Evolutionary conservation across 2,113 vertebrate genomes (phyloP).

Genomic region (Esox niger): DNA sequence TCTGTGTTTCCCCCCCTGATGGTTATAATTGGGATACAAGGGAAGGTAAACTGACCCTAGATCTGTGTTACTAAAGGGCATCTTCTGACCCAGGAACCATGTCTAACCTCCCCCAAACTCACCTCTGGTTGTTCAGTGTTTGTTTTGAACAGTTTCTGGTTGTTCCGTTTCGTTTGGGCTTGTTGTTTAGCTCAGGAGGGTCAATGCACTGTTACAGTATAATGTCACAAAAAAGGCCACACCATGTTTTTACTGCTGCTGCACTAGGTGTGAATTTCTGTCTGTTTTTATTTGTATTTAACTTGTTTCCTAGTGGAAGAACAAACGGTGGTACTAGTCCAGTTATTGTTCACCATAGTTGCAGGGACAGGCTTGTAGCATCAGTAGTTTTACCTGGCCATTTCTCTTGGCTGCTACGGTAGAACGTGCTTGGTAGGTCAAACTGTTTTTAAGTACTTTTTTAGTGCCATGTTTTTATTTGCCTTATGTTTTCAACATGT

Average conservation of each 20-base stretch:
- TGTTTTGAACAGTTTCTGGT: slow-evolving; percentile 64
- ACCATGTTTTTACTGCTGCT: slow-evolving; percentile 87
- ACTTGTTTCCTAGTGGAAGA: slow-evolving; percentile 32
- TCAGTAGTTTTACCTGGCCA: slow-evolving; percentile 77
- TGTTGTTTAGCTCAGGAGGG: slow-evolving; percentile 82
- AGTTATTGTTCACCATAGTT: slow-evolving; percentile 54
- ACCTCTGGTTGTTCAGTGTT: slow-evolving; percentile 67
- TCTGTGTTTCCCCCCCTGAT: no score
- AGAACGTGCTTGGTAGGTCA: slow-evolving; percentile 59
- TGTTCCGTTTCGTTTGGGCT: not conserved
- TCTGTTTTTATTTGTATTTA: slow-evolving; percentile 44
- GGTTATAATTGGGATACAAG: no score
- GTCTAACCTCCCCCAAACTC: slow-evolving; percentile 46
- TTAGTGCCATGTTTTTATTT: slow-evolving; percentile 57
- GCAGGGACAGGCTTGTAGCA: slow-evolving; percentile 70
- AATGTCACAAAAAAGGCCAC: slow-evolving; percentile 76
- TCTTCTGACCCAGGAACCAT: slow-evolving; percentile 34
- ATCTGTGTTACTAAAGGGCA: slow-evolving; percentile 49
- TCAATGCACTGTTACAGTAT: slow-evolving; percentile 86
- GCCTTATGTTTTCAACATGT: slow-evolving; percentile 38
- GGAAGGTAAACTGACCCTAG: slow-evolving; percentile 51
- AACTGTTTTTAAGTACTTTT: slow-evolving; percentile 40
- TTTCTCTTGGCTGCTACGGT: slow-evolving; percentile 83
- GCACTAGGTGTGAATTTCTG: slow-evolving; percentile 71
- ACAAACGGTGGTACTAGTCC: slow-evolving; percentile 75